A percentile compares a stretch with the other conserved stretches of the same genome.
Evolutionary conservation across 2,888 invertebrate species (phyloP).

Genomic region (Asteroscopus sphinx): DNA sequence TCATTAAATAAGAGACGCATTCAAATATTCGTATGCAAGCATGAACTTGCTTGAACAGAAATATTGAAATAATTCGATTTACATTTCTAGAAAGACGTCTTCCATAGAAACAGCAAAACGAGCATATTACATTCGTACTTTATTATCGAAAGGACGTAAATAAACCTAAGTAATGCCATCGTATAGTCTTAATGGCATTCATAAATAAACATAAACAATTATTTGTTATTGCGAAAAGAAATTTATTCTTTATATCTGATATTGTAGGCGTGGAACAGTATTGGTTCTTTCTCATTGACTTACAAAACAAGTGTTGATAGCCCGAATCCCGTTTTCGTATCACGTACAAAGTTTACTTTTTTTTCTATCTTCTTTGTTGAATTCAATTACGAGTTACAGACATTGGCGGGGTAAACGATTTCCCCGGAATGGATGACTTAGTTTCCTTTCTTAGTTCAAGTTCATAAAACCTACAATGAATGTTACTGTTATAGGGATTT

Average conservation of each 20-base stretch:
- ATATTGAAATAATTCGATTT: neutral
- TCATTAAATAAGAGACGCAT: neutral
- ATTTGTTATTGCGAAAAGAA: slow-evolving; percentile 50
- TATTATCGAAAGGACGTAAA: slow-evolving; percentile 46
- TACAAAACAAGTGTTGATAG: slow-evolving; percentile 80
- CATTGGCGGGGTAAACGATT: slow-evolving; percentile 72
- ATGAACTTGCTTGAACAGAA: neutral
- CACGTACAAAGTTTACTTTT: slow-evolving; percentile 85
- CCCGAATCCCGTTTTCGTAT: slow-evolving; percentile 75
- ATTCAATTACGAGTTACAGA: slow-evolving; percentile 82
- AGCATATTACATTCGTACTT: slow-evolving; percentile 31
- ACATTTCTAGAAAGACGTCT: neutral
- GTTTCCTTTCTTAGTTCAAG: slow-evolving; percentile 56
- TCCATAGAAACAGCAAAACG: slow-evolving; percentile 10
- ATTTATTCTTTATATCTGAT: slow-evolving; percentile 54
- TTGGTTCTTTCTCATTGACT: slow-evolving; percentile 74
- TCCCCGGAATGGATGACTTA: slow-evolving; percentile 65
- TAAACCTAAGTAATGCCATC: slow-evolving; percentile 41
- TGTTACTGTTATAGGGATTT: slow-evolving; percentile 35
- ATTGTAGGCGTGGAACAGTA: slow-evolving; percentile 52
- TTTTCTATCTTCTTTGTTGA: slow-evolving; percentile 84
- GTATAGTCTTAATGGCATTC: slow-evolving; percentile 33
- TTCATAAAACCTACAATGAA: slow-evolving; percentile 56
- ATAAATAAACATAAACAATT: slow-evolving; percentile 58
- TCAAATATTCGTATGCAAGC: neutral